Percentiles rank a stretch among this genome's conserved stretches.
These are phyloP conservation scores for Pharmacophagus antenor DNA, from an alignment of 2,888 invertebrate genomes.

Conservation along the genomic window DNA sequence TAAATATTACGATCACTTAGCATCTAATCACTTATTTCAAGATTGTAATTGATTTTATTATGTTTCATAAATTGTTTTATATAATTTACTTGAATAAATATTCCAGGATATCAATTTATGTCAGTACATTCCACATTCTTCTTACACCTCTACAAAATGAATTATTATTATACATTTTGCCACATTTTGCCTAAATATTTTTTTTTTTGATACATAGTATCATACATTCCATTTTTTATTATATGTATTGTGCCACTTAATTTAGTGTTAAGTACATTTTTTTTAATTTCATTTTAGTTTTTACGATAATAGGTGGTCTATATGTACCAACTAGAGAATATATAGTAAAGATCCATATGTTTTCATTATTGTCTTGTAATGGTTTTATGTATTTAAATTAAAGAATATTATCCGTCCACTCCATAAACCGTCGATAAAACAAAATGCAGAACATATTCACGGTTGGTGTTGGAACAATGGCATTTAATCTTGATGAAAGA, in stretches of 20 bases:
- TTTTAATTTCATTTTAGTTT: too few relatives aligned
- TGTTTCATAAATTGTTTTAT: not conserved
- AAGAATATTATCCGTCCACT: constrained; percentile 18
- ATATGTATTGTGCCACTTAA: constrained; percentile 33
- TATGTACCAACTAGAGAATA: too few relatives aligned
- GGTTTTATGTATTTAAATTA: constrained; percentile 4
- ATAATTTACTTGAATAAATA: not conserved
- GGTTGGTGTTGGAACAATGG: not conserved
- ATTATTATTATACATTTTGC: not conserved
- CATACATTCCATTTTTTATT: constrained; percentile 55
- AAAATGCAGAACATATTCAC: constrained; percentile 5
- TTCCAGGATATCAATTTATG: not conserved
- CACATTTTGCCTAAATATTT: constrained; percentile 5
- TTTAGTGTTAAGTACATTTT: too few relatives aligned
- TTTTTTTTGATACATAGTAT: constrained; percentile 28
- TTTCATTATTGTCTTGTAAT: not conserved
- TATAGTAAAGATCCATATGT: not conserved
- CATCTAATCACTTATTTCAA: not conserved
- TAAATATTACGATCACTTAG: not conserved
- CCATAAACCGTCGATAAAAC: constrained; percentile 12
- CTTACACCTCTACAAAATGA: not conserved
- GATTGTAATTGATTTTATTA: not conserved
- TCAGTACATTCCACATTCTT: constrained; percentile 17
- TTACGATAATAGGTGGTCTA: not conserved
- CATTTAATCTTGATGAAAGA: not conserved